Evolutionary conservation across 2,888 invertebrate genomes (phyloP).

Genomic region (Euzophera pinguis): DNA sequence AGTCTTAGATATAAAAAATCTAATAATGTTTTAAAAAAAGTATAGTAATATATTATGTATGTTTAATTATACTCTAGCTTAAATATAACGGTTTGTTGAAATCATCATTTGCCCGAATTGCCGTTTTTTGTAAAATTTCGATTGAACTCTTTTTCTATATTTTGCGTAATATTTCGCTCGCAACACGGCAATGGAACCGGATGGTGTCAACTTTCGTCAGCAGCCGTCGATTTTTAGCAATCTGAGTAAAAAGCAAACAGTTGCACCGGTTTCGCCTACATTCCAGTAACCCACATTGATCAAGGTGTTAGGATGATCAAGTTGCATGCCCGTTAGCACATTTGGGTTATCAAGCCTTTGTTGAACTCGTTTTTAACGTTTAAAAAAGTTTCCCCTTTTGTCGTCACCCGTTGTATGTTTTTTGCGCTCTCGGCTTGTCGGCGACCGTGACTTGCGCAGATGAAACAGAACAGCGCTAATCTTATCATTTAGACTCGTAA

Average conservation of each 20-base stretch:
- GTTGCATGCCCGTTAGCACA: constrained; percentile 70
- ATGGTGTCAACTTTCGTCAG: constrained; percentile 61
- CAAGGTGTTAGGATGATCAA: constrained; percentile 75
- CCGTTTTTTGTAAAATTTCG: not conserved
- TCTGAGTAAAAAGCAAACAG: constrained; percentile 51
- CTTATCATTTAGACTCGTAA: not conserved
- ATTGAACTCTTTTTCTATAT: constrained; percentile 7
- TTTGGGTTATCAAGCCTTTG: constrained; percentile 53
- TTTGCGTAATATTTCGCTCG: constrained; percentile 3
- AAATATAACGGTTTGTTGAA: not conserved
- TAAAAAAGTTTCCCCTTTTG: constrained; percentile 48
- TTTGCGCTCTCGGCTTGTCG: constrained; percentile 11
- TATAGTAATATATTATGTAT: too few species aligned
- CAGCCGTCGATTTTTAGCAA: constrained; percentile 64
- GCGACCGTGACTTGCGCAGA: constrained; percentile 15
- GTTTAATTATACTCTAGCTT: too few species aligned
- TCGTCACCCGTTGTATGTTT: constrained; percentile 30
- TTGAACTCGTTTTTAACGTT: constrained; percentile 50
- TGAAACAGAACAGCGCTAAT: not conserved
- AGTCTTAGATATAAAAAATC: too few species aligned
- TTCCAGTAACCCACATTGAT: constrained; percentile 75
- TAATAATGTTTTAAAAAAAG: too few species aligned
- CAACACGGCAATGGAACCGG: constrained; percentile 38
- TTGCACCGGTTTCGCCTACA: constrained; percentile 47
- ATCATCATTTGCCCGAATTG: too few species aligned